These are phyloP conservation scores for Pelmatolapia mariae DNA, from an alignment of 2,113 vertebrate genomes.

Conservation along the genomic window DNA sequence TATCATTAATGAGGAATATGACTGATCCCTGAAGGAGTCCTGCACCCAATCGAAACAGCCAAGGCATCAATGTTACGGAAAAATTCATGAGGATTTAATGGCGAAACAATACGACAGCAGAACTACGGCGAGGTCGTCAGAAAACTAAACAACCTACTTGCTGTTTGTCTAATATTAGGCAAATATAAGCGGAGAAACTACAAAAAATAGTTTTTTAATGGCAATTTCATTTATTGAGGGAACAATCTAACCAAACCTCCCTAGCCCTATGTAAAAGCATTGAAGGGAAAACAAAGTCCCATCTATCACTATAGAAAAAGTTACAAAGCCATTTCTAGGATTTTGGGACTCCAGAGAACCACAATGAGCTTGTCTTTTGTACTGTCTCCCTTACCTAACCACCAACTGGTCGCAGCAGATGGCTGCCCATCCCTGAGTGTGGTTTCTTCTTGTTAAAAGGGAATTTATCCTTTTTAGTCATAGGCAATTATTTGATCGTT, in stretches of 20 bases:
- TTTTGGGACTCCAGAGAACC: neutral
- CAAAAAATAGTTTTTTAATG: neutral
- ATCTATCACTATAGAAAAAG: neutral
- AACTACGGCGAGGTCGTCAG: too few relatives aligned
- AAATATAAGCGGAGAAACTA: neutral
- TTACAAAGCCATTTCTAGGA: neutral
- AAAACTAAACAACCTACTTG: too few relatives aligned
- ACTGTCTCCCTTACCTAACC: neutral
- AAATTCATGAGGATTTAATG: too few relatives aligned
- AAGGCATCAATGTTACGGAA: too few relatives aligned
- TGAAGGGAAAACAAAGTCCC: neutral
- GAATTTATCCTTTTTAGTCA: neutral
- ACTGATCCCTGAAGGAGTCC: too few relatives aligned
- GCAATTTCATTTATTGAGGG: neutral
- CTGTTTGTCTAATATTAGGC: neutral
- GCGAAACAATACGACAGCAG: too few relatives aligned
- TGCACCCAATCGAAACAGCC: too few relatives aligned
- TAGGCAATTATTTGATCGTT: neutral
- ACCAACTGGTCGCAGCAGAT: neutral
- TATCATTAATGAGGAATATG: too few relatives aligned
- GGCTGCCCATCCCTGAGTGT: neutral
- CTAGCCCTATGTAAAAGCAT: neutral
- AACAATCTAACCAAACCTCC: neutral
- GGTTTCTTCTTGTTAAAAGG: neutral
- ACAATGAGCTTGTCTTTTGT: neutral